Conservation (phyloP, 2,797 vertebrate species). For the Eleutherodactylus coqui region DNA sequence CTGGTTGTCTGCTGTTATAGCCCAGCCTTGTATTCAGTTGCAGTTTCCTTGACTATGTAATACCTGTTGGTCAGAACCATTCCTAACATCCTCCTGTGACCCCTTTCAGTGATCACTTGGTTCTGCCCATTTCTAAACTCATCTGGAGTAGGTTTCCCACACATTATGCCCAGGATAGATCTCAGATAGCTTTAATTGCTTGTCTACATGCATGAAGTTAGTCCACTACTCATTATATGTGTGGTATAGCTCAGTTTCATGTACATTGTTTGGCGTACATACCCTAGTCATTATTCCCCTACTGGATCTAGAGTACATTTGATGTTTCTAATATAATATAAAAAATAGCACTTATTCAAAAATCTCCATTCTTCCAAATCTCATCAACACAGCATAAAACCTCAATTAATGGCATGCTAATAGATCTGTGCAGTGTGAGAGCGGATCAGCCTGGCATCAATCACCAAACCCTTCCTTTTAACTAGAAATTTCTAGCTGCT, state of each 20-base stretch:
- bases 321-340: neutral
- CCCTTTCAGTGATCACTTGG: too few relatives aligned
- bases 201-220: neutral
- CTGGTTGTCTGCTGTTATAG: too few relatives aligned
- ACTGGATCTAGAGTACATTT: neutral
- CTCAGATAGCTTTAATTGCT: too few relatives aligned
- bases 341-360: neutral
- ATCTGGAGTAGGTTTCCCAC: too few relatives aligned
- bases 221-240: neutral
- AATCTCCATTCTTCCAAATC: neutral
- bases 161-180: too few relatives aligned
- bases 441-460: neutral
- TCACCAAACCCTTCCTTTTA: neutral
- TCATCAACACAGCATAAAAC: neutral
- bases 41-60: too few relatives aligned
- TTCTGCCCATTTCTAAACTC: too few relatives aligned
- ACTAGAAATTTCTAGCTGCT: constrained; percentile 8
- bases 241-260: neutral
- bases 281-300: neutral
- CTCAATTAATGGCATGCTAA: neutral
- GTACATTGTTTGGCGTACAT: too few relatives aligned
- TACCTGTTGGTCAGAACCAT: too few relatives aligned
- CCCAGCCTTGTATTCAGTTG: too few relatives aligned
- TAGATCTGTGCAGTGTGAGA: neutral
- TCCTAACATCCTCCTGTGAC: too few relatives aligned